Base-by-base conservation (phyloP, 2,888 invertebrate species). In the Cryptocheilus praepositus region DNA sequence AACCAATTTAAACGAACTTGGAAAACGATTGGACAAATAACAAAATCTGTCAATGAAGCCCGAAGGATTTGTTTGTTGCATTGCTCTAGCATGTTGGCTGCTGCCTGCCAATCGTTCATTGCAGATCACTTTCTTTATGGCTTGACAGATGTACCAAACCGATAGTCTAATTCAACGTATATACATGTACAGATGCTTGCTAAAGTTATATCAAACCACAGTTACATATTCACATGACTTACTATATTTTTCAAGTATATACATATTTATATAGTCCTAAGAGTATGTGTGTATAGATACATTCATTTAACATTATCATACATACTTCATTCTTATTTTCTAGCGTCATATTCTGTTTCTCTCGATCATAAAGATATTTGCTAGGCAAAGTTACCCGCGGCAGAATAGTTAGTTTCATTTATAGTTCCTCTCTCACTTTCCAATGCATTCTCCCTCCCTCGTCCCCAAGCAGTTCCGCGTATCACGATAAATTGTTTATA, bases 11-110 rank as follows among this genome's bases (percentile, higher is more conserved):
- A 61, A 46, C 52, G 18, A 46, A 59, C 61, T 64, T 67, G 7
- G 5, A 18, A 21, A 54, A 60, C 21, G 52, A 54, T 56, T 45
- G 62, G 61, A 61, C 59, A 64, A 68, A 71, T 71, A 64, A 74
- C 60, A 71, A 72, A 71, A 74, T 77, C 73, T 80, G 74, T 79
- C 75, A 72, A 76, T 70, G 76, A 78, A 77, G 75, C 75, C 69
- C 69, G 69, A 73, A 77, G 73, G 79, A 61, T 81, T 82, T 86
- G 76, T 84, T 81, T 85, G 80, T 83, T 87, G 87, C 84, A 85
- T 86, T 74, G 83, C 86, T 83, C 81, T 82, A 85, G 88, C 88
- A 88, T 88, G 88, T 80, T 86, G 87, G 85, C 86, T 88, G 87
- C 83, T 85, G 86, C 86, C 86, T 88, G 87, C 76, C 74, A 80